Conservation (phyloP, 2,113 vertebrate genomes). For the Astatotilapia flaviijosephi region DNA sequence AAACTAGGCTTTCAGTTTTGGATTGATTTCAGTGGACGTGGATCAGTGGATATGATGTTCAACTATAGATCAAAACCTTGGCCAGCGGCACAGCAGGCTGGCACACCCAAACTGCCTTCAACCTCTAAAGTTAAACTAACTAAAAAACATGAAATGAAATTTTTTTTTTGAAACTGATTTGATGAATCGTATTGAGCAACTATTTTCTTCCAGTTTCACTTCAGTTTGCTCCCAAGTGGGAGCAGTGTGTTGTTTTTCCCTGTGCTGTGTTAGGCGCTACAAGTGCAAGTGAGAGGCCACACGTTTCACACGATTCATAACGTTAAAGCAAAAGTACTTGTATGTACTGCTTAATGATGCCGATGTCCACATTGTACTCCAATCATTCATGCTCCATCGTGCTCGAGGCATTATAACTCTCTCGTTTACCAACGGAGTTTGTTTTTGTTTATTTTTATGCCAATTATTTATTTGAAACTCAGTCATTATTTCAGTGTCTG, state of each 20-base stretch:
- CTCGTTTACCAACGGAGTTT: background rate
- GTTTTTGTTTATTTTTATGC: background rate
- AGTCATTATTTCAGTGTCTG: background rate
- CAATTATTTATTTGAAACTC: background rate
- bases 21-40: background rate
- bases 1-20: background rate
- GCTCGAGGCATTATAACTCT: background rate
- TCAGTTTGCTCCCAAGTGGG: background rate
- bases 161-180: background rate
- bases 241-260: background rate
- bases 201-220: background rate
- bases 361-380: fast-evolving
- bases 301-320: background rate
- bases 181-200: fast-evolving
- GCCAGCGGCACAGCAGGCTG: background rate
- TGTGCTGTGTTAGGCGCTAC: background rate
- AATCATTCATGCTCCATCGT: fast-evolving
- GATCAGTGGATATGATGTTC: background rate
- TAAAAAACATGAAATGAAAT: background rate
- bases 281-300: background rate
- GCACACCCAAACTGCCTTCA: background rate
- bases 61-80: background rate
- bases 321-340: background rate
- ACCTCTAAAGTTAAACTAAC: background rate
- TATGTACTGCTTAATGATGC: fast-evolving